Conservation (phyloP, 2,888 invertebrate species). For the Synanthedon formicaeformis region DNA sequence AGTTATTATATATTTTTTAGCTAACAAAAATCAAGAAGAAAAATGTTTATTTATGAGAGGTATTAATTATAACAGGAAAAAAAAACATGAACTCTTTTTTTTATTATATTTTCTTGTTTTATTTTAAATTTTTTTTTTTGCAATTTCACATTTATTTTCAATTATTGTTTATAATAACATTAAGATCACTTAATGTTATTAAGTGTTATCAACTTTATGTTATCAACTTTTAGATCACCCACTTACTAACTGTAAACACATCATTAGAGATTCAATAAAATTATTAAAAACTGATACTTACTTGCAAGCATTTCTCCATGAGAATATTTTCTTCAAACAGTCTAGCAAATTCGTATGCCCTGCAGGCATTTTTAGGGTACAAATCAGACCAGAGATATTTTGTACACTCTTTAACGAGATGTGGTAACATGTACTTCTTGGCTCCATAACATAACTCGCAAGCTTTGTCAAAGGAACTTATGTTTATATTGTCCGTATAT, state of each 20-base stretch:
- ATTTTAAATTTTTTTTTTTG: too few relatives aligned
- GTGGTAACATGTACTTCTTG: constrained; percentile 89
- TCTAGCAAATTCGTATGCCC: constrained; percentile 88
- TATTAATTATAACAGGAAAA: too few relatives aligned
- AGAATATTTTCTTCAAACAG: constrained; percentile 85
- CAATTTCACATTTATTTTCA: too few relatives aligned
- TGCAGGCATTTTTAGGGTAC: constrained; percentile 83
- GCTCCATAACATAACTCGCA: constrained; percentile 90
- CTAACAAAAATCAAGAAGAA: too few relatives aligned
- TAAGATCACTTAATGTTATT: too few relatives aligned
- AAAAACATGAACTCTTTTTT: too few relatives aligned
- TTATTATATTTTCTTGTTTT: too few relatives aligned
- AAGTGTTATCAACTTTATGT: too few relatives aligned
- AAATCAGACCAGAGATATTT: constrained; percentile 86
- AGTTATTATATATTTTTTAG: too few relatives aligned
- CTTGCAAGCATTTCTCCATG: constrained; percentile 85
- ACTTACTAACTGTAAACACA: too few relatives aligned
- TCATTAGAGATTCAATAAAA: not conserved
- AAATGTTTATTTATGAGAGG: too few relatives aligned
- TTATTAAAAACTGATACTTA: constrained; percentile 19
- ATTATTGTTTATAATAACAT: not conserved
- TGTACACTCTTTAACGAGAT: constrained; percentile 85
- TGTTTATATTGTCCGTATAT: constrained; percentile 84
- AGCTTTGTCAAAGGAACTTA: constrained; percentile 86
- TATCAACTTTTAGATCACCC: too few relatives aligned